These are phyloP conservation scores for Leptopilina syphax DNA, from an alignment of 2,888 invertebrate species.

Conservation along the genomic window DNA sequence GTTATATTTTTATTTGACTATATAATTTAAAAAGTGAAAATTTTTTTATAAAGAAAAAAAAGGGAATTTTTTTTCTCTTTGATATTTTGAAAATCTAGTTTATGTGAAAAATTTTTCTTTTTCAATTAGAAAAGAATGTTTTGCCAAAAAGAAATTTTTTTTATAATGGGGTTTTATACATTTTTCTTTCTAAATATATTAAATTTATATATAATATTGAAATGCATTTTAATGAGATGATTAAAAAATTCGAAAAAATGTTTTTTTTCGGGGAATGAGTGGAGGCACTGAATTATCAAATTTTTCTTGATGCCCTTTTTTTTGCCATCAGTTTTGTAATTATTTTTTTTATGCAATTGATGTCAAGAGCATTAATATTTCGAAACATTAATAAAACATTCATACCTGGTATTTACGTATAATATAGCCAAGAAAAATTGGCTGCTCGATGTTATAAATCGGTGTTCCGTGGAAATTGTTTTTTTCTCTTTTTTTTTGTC, in stretches of 20 bases:
- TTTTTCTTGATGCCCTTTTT: conserved; percentile 15
- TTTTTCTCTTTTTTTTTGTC: not conserved
- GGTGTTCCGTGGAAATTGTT: conserved; percentile 2
- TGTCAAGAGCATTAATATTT: not conserved
- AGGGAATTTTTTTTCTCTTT: not conserved
- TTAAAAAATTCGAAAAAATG: not conserved
- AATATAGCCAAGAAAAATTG: not conserved
- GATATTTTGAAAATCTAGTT: not conserved
- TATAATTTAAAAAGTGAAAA: not conserved
- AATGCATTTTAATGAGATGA: too few species aligned
- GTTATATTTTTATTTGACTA: too few species aligned
- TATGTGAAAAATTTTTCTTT: not conserved
- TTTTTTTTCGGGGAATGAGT: not conserved
- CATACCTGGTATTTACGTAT: conserved; percentile 8
- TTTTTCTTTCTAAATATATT: too few species aligned
- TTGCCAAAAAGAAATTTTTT: too few species aligned
- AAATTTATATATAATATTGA: too few species aligned
- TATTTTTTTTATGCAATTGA: not conserved
- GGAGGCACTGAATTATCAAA: conserved; percentile 33
- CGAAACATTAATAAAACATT: conserved; percentile 35
- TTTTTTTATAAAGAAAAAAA: not conserved
- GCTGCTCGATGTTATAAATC: conserved; percentile 25
- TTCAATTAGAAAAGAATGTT: not conserved
- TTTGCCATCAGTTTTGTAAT: not conserved
- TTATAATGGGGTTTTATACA: too few species aligned